These are phyloP conservation scores for Nycticryphes semicollaris DNA, from an alignment of 2,113 vertebrate genomes.

Conservation along the genomic window DNA sequence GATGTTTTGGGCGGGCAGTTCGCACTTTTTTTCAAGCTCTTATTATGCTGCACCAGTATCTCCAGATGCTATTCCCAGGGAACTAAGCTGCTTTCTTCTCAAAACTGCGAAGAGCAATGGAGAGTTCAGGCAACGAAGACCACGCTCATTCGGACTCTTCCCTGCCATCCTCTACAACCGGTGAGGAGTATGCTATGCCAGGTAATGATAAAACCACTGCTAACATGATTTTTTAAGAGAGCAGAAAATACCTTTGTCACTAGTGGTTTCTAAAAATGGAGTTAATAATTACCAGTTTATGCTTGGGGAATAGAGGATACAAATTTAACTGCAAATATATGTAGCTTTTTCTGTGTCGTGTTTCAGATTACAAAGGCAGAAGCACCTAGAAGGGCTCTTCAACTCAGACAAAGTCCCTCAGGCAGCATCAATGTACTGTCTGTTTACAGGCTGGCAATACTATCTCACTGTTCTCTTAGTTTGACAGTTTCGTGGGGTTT, in stretches of 20 bases:
- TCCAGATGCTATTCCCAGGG: constrained; percentile 39
- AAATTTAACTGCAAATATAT: background rate
- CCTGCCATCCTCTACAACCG: background rate
- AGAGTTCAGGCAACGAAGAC: background rate
- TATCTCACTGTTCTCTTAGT: background rate
- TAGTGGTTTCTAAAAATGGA: background rate
- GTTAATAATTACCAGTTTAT: background rate
- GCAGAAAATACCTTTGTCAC: background rate
- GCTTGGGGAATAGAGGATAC: background rate
- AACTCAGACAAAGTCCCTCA: background rate
- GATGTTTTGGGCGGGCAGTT: constrained; percentile 72
- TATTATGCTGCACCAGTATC: constrained; percentile 39
- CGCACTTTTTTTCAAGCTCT: constrained; percentile 37
- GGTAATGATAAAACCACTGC: constrained; percentile 53
- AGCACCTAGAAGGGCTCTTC: background rate
- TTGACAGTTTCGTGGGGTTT: background rate
- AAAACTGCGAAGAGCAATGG: constrained; percentile 55
- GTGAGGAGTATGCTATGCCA: background rate
- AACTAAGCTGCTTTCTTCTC: constrained; percentile 7
- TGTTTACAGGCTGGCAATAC: background rate
- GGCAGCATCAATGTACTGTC: background rate
- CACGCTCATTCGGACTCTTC: background rate
- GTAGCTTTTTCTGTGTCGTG: background rate
- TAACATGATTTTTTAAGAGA: background rate
- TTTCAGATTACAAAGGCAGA: background rate